phyloP scores from a whole-genome alignment of 1,140 invertebrate species.

The Formica exsecta region DNA sequence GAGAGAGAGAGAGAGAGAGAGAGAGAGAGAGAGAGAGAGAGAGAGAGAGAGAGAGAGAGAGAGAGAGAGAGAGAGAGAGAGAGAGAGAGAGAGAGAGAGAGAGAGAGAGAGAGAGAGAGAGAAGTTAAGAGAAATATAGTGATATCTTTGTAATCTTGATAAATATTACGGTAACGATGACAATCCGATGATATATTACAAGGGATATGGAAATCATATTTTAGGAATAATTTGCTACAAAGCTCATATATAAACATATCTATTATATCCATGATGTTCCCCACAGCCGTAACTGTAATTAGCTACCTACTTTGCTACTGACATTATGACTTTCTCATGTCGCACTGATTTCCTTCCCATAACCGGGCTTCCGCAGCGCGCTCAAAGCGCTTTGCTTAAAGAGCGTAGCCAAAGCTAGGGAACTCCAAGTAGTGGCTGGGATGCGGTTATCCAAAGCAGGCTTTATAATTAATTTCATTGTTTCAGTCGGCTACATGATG shows the following conservation, averaged over 20 bases:
- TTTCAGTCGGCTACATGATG: conserved; percentile 70
- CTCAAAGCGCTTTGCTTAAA: conserved; percentile 59
- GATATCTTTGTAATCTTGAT: background rate
- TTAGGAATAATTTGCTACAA: background rate
- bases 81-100: too few species aligned
- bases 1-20: too few species aligned
- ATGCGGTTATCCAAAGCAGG: conserved; percentile 79
- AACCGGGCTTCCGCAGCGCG: conserved; percentile 14
- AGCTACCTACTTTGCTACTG: conserved; percentile 67
- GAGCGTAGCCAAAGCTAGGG: conserved; percentile 53
- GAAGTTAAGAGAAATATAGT: background rate
- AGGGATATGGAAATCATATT: background rate
- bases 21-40: too few species aligned
- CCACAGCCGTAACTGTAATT: conserved; percentile 36
- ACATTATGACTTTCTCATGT: conserved; percentile 74
- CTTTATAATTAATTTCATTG: conserved; percentile 85
- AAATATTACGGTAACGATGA: too few species aligned
- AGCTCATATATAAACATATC: background rate
- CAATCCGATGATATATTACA: too few species aligned
- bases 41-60: too few species aligned
- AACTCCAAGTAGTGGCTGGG: conserved; percentile 78
- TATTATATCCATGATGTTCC: background rate
- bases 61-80: too few species aligned
- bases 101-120: too few species aligned
- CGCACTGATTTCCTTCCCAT: conserved; percentile 36